Conservation (phyloP, 2,797 vertebrate species). For the Galaxias olidus region DNA sequence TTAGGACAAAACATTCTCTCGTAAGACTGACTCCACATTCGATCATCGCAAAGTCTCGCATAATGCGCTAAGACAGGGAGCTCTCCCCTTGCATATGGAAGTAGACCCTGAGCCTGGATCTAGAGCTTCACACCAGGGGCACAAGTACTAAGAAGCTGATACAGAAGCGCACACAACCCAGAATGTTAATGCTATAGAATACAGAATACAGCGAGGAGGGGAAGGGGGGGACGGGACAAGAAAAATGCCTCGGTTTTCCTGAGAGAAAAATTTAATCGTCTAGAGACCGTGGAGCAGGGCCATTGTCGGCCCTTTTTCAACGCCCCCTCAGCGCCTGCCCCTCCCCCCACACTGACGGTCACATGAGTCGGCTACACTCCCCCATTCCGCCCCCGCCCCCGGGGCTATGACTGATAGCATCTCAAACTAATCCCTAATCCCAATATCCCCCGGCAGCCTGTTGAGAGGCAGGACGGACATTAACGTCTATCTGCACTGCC, state of each 20-base stretch:
- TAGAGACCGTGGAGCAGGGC: constrained; percentile 76
- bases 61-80: constrained; percentile 46
- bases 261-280: constrained; percentile 67
- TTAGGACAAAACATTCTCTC: constrained; percentile 43
- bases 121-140: constrained; percentile 62
- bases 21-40: constrained; percentile 43
- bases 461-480: constrained; percentile 28
- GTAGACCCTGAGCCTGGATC: constrained; percentile 53
- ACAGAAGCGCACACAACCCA: constrained; percentile 58
- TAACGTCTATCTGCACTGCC: too few species aligned
- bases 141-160: constrained; percentile 55
- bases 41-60: constrained; percentile 31
- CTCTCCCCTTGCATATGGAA: constrained; percentile 40
- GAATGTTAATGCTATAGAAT: constrained; percentile 69
- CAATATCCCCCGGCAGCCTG: constrained; percentile 30
- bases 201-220: constrained; percentile 35
- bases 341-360: constrained; percentile 47
- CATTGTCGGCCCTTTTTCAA: constrained; percentile 37
- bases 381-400: constrained; percentile 13
- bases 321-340: constrained; percentile 17
- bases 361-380: constrained; percentile 66
- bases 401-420: constrained; percentile 48
- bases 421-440: constrained; percentile 55
- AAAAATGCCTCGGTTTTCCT: constrained; percentile 47
- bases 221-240: constrained; percentile 14